Base-by-base conservation (phyloP, 2,113 vertebrate species). In the Enhydra lutris region DNA sequence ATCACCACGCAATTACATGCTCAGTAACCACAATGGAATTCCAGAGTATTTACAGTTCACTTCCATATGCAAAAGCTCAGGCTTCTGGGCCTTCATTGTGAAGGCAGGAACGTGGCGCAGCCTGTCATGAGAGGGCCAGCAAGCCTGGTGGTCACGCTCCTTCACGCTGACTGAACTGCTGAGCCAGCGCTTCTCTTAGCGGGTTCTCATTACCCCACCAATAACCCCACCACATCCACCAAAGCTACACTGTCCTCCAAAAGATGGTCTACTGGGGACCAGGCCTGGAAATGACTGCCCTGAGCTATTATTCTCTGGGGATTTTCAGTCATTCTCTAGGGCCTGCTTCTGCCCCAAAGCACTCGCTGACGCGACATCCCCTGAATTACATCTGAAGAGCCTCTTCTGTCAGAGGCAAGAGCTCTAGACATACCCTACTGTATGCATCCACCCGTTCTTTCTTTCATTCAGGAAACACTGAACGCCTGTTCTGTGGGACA, bases 1-100 rank as follows among this genome's bases (percentile, higher is more conserved):
- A 96, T 97, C 97, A 97, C 94, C 65, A 88, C 0, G 36, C 93
- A 94, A 96, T 97, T 97, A 96, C 89, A 97, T 97, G 96, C 94
- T 98, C 89, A 85, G 89, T 91, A 95, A 76, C 79, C 93, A 94
- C 96, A 92, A 36, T 94, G 92, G 94, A 96, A 97, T 97, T 96
- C 39, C 63, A 81, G 45, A 89, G 83, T 97, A 93, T 97, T 96
- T 98, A 95, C 86, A 96, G 82, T 92, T 97, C 79, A 91, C 76
- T 57, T 95, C 63, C 84, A 90, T 36, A 67, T 80, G 81, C 89
- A 83, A 79, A 94, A 69, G 50, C 83, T 84, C 50, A 29, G 67
- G 80, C 86, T 97, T 92, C 89, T 79, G n/a, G 79, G 81, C 78
- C 81, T 97, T 93, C 45, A 0, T 6, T 21, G 71, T 73, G 80